Evolutionary conservation across 2,888 invertebrate species (phyloP).

Genomic region (Dynastes tityus): DNA sequence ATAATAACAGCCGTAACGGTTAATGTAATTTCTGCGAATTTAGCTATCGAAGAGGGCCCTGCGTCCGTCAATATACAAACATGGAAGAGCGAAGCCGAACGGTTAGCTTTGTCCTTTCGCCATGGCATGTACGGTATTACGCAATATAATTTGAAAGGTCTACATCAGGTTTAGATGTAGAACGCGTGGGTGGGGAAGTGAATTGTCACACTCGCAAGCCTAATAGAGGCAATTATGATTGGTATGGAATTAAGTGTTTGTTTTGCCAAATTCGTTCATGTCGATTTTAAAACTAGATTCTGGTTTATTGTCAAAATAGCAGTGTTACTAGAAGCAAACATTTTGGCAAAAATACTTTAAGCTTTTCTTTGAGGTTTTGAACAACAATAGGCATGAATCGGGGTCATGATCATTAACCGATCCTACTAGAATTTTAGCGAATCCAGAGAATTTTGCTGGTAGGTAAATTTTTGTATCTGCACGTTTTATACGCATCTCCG

Average conservation of each 20-base stretch:
- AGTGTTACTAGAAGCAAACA: too few relatives aligned
- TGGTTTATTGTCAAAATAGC: too few relatives aligned
- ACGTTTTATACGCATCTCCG: too few relatives aligned
- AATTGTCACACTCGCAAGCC: background rate
- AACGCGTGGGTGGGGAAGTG: background rate
- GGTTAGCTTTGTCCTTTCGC: background rate
- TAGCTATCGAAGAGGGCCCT: background rate
- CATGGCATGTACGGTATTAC: background rate
- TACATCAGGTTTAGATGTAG: background rate
- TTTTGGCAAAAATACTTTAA: too few relatives aligned
- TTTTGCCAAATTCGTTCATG: too few relatives aligned
- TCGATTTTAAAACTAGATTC: too few relatives aligned
- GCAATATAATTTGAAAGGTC: conserved; percentile 15
- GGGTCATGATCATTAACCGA: too few relatives aligned
- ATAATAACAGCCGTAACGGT: conserved; percentile 6
- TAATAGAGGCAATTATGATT: background rate
- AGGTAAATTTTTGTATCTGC: too few relatives aligned
- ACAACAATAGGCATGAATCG: too few relatives aligned
- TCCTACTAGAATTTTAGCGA: too few relatives aligned
- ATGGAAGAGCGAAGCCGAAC: background rate
- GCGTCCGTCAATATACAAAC: conserved; percentile 21
- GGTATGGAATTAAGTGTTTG: background rate
- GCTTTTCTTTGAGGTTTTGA: too few relatives aligned
- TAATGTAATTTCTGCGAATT: conserved; percentile 24
- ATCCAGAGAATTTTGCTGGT: too few relatives aligned